These are phyloP conservation scores for Onychostoma macrolepis DNA, from an alignment of 2,113 vertebrate species.

Conservation along the genomic window DNA sequence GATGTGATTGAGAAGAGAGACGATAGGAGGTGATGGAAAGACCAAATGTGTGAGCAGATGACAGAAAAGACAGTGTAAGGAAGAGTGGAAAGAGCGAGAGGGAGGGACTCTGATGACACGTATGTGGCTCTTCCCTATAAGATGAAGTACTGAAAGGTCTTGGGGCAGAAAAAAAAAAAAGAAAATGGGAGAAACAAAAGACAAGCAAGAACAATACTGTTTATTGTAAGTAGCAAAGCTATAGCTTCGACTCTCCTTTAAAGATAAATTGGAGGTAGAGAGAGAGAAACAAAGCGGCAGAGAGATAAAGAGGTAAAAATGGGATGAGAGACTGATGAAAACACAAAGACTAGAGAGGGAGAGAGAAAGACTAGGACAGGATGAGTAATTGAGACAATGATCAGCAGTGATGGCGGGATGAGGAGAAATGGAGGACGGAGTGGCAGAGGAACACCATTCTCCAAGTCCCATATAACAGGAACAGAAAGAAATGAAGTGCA, in stretches of 20 bases:
- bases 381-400: conserved; percentile 78
- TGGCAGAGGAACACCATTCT: conserved; percentile 61
- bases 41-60: conserved; percentile 46
- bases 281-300: neutral
- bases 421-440: conserved; percentile 62
- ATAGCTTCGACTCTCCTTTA: neutral
- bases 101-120: neutral
- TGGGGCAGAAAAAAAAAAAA: neutral
- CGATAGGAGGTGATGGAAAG: conserved; percentile 58
- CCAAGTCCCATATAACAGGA: conserved; percentile 57
- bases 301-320: conserved; percentile 4
- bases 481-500: conserved; percentile 5
- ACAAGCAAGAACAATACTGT: neutral
- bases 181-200: neutral
- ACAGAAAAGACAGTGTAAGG: conserved; percentile 28
- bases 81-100: conserved; percentile 2
- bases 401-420: conserved; percentile 72
- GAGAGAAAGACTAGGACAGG: conserved; percentile 37
- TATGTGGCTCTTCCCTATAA: neutral
- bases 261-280: neutral
- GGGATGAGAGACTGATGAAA: neutral
- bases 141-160: neutral
- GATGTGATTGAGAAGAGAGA: conserved; percentile 70
- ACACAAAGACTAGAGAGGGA: conserved; percentile 33
- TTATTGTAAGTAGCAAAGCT: neutral